A percentile compares a stretch with the other conserved stretches of the same genome.
Conservation (phyloP, 2,113 vertebrate genomes). For the Corvus cornix region DNA sequence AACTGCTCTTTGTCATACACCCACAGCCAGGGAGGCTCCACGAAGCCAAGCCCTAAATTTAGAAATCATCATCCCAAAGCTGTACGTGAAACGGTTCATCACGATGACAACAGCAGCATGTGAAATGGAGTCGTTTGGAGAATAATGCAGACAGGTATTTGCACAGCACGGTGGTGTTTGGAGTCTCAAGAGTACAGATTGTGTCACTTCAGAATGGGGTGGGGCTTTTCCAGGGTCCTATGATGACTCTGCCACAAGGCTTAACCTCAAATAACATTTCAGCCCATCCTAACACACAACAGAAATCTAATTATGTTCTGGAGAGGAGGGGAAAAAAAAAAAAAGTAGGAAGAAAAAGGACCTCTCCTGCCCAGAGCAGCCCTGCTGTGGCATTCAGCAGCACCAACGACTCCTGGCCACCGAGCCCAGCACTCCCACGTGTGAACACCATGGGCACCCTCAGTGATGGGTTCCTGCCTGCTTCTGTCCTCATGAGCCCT, state of each 20-base stretch:
- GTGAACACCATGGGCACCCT: background rate
- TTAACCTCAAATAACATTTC: background rate
- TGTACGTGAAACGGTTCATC: background rate
- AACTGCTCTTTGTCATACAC: background rate
- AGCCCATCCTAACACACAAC: background rate
- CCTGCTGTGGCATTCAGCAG: fast-evolving
- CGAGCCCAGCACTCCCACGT: fast-evolving
- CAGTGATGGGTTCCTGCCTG: fast-evolving
- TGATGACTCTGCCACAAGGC: background rate
- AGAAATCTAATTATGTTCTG: background rate
- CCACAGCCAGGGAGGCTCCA: background rate
- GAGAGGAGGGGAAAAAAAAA: background rate
- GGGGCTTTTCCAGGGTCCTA: background rate
- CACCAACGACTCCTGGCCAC: fast-evolving
- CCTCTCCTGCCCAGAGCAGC: background rate
- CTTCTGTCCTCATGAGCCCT: background rate
- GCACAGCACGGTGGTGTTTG: background rate
- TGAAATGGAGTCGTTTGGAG: background rate
- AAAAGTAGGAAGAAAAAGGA: background rate
- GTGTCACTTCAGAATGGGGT: background rate
- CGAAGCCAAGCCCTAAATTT: background rate
- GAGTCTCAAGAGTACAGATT: fast-evolving
- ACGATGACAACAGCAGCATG: background rate
- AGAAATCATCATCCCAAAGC: background rate
- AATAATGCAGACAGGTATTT: background rate